Conservation (phyloP, 2,797 vertebrate genomes). For the Scolopax bukidnonensis region DNA sequence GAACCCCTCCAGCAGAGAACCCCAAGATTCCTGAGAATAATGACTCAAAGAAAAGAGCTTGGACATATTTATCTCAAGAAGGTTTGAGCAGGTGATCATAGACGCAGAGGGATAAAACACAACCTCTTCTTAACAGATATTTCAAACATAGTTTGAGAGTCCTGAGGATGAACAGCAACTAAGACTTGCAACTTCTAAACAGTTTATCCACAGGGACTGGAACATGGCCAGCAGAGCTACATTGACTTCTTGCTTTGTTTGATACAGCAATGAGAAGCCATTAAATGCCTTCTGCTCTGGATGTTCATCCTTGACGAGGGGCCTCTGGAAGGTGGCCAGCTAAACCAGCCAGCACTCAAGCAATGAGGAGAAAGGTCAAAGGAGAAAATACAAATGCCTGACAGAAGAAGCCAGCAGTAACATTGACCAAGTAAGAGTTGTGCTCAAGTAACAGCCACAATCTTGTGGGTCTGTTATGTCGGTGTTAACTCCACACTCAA, state of each 20-base stretch:
- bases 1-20: not conserved
- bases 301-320: not conserved
- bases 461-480: not conserved
- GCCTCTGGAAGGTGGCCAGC: slow-evolving; percentile 2
- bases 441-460: not conserved
- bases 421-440: not conserved
- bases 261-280: not conserved
- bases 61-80: not conserved
- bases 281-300: slow-evolving; percentile 17
- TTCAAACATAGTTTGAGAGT: not conserved
- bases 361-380: not conserved
- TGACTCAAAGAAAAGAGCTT: not conserved
- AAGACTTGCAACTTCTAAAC: not conserved
- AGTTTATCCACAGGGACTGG: not conserved
- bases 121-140: not conserved
- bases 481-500: not conserved
- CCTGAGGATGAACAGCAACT: not conserved
- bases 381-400: not conserved
- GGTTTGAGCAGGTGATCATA: not conserved
- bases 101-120: not conserved
- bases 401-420: not conserved
- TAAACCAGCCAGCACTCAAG: slow-evolving; percentile 26
- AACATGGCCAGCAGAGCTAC: not conserved
- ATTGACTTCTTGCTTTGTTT: slow-evolving; percentile 7
- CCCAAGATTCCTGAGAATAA: not conserved